Base-by-base conservation (phyloP, 2,888 invertebrate genomes). In the Caenorhabditis uteleia region DNA sequence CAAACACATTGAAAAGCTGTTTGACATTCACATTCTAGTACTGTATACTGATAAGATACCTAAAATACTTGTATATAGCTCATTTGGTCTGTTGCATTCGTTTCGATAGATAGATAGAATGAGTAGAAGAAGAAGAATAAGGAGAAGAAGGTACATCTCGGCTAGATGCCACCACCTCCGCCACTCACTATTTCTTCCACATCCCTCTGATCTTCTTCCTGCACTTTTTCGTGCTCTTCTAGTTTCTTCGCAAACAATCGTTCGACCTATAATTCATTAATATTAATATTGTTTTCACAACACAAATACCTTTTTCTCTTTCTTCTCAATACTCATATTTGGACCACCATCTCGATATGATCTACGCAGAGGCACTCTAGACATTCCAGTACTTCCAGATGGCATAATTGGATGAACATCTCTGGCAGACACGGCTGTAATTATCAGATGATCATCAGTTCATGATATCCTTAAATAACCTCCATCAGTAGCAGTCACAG, bases 231-330 rank as follows among this genome's bases (percentile, higher is more conserved):
- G 14, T 23, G 46, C n/a, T 46, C 46, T 31, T 46, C 46, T 2
- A n/a, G n/a, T n/a, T n/a, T 29, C 31, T 10, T 29, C 31, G 64
- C 64, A 27, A 65, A 65, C 21, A 65, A 45, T 27, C 64, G 48
- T 54, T 65, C 64, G 18, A 65, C 64, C 64, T 65, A 40, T 7
- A 62, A 47, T 7, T 31, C 16, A 31, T 14, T 6, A 31, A 18
- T 25, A n/a, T 34, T 36, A 36, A 23, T 38, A 18, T 16, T 25
- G 26, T 12, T 18, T 20, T 39, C 16, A 20, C 10, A 46, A 14
- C 7, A 47, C n/a, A 21, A 47, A 3, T 10, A 72, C 72, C 56
- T 72, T 72, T 53, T 72, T 72, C 51, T 67, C 67, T 46, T 69
- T 61, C 34, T 72, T 72, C 21, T 69, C 67, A 0, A 48, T 42